Base-by-base conservation (phyloP, 2,888 invertebrate genomes). In the Tenodera sinensis region DNA sequence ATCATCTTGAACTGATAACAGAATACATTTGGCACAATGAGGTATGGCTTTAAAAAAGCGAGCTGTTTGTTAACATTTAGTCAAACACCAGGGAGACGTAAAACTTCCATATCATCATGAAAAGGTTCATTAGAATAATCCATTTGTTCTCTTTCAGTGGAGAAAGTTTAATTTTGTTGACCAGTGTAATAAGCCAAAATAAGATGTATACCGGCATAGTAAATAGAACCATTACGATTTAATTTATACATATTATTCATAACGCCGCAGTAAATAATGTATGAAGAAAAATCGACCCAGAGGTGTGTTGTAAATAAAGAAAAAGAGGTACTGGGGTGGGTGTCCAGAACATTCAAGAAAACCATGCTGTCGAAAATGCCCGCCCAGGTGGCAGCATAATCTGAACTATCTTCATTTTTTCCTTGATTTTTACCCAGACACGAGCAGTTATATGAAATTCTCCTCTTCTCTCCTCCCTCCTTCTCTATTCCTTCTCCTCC, bases 341-440 rank as follows among this genome's bases (percentile, higher is more conserved):
- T 25, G 54, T 71, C 54, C 54, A 71, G 54, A 71, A 71, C 54
- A 84, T 85, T 47, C 4, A 85, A 47, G 27, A 81, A 81, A 34
- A 85, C 28, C 82, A n/a, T n/a, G 81, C 54, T 89, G 81, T n/a
- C 47, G 83, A 28, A 28, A 25, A 83, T 85, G 47, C 83, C 83
- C 25, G 28, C 54, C 87, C 47, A 89, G 89, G 88, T 89, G 88
- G 89, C 89, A 89, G 89, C 89, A 89, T 42, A 54, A 83, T 89
- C 87, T 88, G 87, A 89, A 83, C 88, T 81, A 82, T 84, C 7
- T 71, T 71, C 54, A 20, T 71, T 71, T 71, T 71, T 71, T 71
- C 54, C 54, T 71, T 71, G 54, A 71, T 71, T 71, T 71, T 71
- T 71, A 71, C 42, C 12, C 54, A 71, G 20, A 71, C 54, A 20